Evolutionary conservation across 2,113 vertebrate genomes (phyloP).

Genomic region (Diphyllodes magnificus): DNA sequence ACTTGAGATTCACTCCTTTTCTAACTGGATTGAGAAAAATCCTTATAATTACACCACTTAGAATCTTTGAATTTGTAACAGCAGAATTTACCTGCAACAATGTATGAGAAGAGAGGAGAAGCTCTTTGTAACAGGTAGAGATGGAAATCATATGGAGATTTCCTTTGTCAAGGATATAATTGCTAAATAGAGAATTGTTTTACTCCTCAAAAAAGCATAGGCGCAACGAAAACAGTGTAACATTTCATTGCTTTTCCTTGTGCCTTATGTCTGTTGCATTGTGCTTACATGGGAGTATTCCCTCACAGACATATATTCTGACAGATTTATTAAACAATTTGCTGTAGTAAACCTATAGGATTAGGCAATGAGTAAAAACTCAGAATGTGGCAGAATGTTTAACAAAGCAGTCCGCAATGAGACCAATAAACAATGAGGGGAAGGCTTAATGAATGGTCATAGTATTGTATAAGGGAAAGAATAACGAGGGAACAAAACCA

Average conservation of each 20-base stretch:
- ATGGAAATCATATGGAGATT: not conserved
- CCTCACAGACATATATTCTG: not conserved
- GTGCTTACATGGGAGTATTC: not conserved
- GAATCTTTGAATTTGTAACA: not conserved
- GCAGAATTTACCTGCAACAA: not conserved
- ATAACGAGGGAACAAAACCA: not conserved
- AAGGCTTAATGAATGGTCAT: not conserved
- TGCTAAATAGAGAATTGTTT: not conserved
- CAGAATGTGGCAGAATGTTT: not conserved
- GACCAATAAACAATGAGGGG: not conserved
- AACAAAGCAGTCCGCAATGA: not conserved
- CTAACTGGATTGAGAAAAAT: not conserved
- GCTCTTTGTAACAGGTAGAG: not conserved
- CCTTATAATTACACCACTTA: not conserved
- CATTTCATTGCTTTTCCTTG: not conserved
- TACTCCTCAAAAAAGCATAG: not conserved
- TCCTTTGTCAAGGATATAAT: not conserved
- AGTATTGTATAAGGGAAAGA: not conserved
- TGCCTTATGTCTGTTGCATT: not conserved
- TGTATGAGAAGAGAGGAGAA: not conserved
- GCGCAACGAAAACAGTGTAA: not conserved
- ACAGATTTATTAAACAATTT: not conserved
- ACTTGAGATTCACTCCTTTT: not conserved
- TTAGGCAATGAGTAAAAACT: not conserved
- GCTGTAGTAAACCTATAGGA: not conserved